These are phyloP conservation scores for Ptychodera flava DNA, from an alignment of 35 echinoderm and acorn worm genomes.

Conservation along the genomic window DNA sequence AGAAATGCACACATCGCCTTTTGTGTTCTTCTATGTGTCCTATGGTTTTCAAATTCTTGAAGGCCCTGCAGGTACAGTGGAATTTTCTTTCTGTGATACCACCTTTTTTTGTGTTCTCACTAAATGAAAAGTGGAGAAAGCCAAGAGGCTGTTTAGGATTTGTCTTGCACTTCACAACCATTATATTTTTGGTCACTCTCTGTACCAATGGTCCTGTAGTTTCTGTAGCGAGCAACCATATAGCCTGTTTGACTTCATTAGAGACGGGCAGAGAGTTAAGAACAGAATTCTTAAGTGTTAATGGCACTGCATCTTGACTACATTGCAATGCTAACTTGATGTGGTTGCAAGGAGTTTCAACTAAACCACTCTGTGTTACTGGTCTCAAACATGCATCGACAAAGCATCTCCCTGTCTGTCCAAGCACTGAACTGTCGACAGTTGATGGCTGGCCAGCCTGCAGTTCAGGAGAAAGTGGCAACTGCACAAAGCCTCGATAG, in stretches of 20 bases:
- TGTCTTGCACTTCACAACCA: constrained; percentile 96
- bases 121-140: constrained; percentile 93
- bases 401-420: constrained; percentile 57
- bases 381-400: constrained; percentile 76
- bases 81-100: constrained; percentile 56
- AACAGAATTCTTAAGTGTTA: constrained; percentile 93
- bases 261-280: constrained; percentile 84
- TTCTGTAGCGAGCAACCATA: constrained; percentile 94
- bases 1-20: constrained; percentile 92
- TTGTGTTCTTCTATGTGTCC: constrained; percentile 55
- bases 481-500: constrained; percentile 84
- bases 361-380: neutral
- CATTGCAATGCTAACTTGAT: constrained; percentile 70
- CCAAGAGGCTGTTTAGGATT: constrained; percentile 85
- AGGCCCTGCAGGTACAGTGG: constrained; percentile 77
- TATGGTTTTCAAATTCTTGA: constrained; percentile 65
- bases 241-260: constrained; percentile 97
- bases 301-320: constrained; percentile 56
- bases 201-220: constrained; percentile 95
- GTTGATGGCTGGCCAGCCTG: neutral
- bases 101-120: constrained; percentile 56
- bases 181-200: constrained; percentile 89
- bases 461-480: constrained; percentile 31
- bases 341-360: constrained; percentile 50
- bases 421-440: neutral